These are phyloP conservation scores for Piscicola geometra DNA, from an alignment of 2,888 invertebrate species.

Conservation along the genomic window DNA sequence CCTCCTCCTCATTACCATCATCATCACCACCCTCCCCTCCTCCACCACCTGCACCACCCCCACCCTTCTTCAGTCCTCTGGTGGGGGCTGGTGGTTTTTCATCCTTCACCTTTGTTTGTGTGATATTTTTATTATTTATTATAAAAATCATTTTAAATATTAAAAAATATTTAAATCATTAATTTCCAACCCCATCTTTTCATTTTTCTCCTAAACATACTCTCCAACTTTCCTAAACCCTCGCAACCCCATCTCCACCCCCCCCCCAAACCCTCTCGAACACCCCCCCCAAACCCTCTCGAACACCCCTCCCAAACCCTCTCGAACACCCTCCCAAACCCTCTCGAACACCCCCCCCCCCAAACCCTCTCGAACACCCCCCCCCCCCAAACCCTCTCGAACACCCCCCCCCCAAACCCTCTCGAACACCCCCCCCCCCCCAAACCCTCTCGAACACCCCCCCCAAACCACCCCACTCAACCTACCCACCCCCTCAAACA, in stretches of 20 bases:
- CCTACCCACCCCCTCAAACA: background rate
- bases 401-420: background rate
- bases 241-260: background rate
- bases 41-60: conserved; percentile 51
- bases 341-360: background rate
- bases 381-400: background rate
- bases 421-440: conserved; percentile 63
- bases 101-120: conserved; percentile 58
- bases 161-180: background rate
- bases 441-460: background rate
- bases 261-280: background rate
- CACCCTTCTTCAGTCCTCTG: conserved; percentile 59
- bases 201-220: too few species aligned
- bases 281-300: background rate
- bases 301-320: background rate
- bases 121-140: background rate
- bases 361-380: too few species aligned
- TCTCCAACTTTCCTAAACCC: too few species aligned
- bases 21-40: conserved; percentile 55
- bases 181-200: too few species aligned
- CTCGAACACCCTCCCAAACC: background rate
- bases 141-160: background rate
- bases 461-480: too few species aligned
- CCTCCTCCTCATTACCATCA: conserved; percentile 45
- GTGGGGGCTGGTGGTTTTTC: conserved; percentile 71